Evolutionary conservation across 1,140 invertebrate species (phyloP).

Genomic region (Macrobrachium nipponense): DNA sequence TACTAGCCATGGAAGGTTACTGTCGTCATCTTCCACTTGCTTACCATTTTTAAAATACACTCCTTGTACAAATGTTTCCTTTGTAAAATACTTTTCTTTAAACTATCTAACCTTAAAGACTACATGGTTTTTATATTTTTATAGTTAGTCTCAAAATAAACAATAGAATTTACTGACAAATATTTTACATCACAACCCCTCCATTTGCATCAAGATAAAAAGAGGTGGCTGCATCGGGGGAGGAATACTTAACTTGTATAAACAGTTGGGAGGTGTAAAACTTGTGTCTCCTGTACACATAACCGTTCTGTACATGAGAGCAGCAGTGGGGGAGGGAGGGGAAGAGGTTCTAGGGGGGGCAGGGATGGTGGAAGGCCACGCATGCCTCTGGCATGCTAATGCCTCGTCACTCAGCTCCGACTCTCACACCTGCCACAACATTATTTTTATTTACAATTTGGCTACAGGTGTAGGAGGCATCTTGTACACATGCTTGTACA

Average conservation of each 20-base stretch:
- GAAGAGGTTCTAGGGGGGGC: constrained; percentile 1
- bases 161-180: constrained; percentile 62
- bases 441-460: constrained; percentile 58
- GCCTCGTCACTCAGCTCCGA: neutral
- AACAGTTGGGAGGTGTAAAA: constrained; percentile 62
- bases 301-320: constrained; percentile 45
- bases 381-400: constrained; percentile 30
- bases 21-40: constrained; percentile 46
- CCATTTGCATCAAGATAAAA: constrained; percentile 58
- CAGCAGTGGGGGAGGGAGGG: constrained; percentile 35
- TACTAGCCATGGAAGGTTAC: constrained; percentile 57
- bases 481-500: constrained; percentile 38
- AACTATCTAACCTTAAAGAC: constrained; percentile 60
- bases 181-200: constrained; percentile 60
- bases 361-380: constrained; percentile 16
- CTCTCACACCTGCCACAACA: constrained; percentile 44
- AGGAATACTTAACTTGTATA: constrained; percentile 61
- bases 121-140: constrained; percentile 57
- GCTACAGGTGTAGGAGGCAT: constrained; percentile 52
- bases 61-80: constrained; percentile 62
- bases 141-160: constrained; percentile 62
- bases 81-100: constrained; percentile 63
- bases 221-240: constrained; percentile 42
- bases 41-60: constrained; percentile 56
- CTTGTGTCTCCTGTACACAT: constrained; percentile 61